A percentile compares a stretch with the other conserved stretches of the same genome.
Evolutionary conservation across 2,797 vertebrate species (phyloP).

Genomic region (Sardinella longiceps): DNA sequence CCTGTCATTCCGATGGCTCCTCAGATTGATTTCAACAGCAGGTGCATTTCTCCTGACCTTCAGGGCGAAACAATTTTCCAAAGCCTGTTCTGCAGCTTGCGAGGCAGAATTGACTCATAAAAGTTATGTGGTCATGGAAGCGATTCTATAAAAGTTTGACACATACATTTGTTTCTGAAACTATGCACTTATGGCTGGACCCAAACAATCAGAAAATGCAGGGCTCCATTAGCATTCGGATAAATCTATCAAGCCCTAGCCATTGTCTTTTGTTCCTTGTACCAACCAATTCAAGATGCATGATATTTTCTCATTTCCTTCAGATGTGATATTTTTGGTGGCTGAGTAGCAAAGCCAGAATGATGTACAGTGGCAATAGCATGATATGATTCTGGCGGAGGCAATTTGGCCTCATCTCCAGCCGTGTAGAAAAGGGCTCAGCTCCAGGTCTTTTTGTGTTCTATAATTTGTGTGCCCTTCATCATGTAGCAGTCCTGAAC

Average conservation of each 20-base stretch:
- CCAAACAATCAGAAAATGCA: not conserved
- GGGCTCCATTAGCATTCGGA: not conserved
- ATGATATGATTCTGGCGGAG: conserved; percentile 39
- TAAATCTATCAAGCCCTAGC: not conserved
- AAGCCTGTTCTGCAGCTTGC: conserved; percentile 45
- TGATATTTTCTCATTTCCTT: not conserved
- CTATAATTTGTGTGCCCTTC: conserved; percentile 58
- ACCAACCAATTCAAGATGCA: not conserved
- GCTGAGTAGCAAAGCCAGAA: not conserved
- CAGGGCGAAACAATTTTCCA: conserved; percentile 55
- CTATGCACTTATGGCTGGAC: conserved; percentile 40
- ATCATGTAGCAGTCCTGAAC: conserved; percentile 20
- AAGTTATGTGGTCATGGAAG: conserved; percentile 53
- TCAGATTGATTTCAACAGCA: conserved; percentile 55
- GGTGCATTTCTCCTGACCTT: conserved; percentile 58
- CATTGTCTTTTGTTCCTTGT: not conserved
- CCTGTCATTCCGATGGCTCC: conserved; percentile 36
- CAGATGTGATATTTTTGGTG: not conserved
- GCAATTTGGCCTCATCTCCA: conserved; percentile 51
- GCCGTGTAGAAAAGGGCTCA: conserved; percentile 13
- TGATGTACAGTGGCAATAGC: no score
- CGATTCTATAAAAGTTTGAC: conserved; percentile 57
- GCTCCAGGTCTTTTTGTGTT: conserved; percentile 40
- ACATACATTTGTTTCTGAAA: conserved; percentile 48
- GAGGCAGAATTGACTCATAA: conserved; percentile 57